phyloP scores from a whole-genome alignment of 1,140 invertebrate genomes.

The Chionoecetes opilio region DNA sequence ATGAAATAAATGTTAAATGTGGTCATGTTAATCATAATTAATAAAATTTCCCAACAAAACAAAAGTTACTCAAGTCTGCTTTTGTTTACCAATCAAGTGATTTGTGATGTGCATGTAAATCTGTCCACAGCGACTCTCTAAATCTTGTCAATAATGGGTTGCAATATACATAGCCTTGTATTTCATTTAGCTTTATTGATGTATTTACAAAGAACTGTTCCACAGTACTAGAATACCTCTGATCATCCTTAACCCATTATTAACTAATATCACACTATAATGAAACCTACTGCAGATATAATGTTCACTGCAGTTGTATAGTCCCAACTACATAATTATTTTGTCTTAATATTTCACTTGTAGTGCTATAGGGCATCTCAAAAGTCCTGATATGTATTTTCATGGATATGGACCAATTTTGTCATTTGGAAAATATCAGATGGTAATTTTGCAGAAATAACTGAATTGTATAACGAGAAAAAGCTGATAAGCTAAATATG shows the following conservation, averaged over 20 bases:
- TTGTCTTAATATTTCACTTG: constrained; percentile 61
- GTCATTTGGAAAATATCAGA: constrained; percentile 57
- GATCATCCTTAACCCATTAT: constrained; percentile 65
- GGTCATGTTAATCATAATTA: constrained; percentile 9
- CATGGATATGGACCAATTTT: constrained; percentile 66
- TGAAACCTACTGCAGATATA: constrained; percentile 65
- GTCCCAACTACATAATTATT: constrained; percentile 55
- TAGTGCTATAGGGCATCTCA: constrained; percentile 41
- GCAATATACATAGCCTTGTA: constrained; percentile 29
- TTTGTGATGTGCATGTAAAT: constrained; percentile 25
- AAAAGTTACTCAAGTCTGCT: background rate
- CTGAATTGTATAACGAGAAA: constrained; percentile 46
- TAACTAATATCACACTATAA: constrained; percentile 55
- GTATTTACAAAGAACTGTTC: constrained; percentile 21
- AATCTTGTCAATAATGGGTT: constrained; percentile 66
- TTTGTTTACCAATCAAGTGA: constrained; percentile 8
- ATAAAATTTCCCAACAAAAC: background rate
- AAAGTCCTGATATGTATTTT: constrained; percentile 65
- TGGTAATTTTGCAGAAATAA: constrained; percentile 57
- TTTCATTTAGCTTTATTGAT: constrained; percentile 21
- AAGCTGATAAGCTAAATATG: constrained; percentile 67
- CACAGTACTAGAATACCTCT: background rate
- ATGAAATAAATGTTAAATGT: constrained; percentile 40
- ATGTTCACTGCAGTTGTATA: constrained; percentile 69
- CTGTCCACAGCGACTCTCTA: constrained; percentile 59